Conservation (phyloP, 2,113 vertebrate species). For the human (Homo sapiens) region GRCh38 chr7:127204001-127204500, state of each 20-base stretch:
- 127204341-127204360: background rate
- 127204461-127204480: constrained; percentile 15
- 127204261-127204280: background rate
- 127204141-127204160: background rate
- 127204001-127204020: background rate
- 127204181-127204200: background rate
- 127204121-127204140: background rate
- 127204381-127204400: constrained; percentile 7
- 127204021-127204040: background rate
- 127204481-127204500: constrained; percentile 68
- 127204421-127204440: constrained; percentile 54
- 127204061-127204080: constrained; percentile 34
- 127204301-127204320: background rate
- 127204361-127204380: background rate
- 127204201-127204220: constrained; percentile 18
- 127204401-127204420: constrained; percentile 43
- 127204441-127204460: constrained; percentile 26
- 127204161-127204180: constrained; percentile 25
- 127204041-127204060: background rate
- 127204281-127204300: background rate
- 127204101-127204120: background rate
- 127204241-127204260: background rate
- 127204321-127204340: background rate
- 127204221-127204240: background rate
- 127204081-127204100: background rate